Evolutionary conservation across 1,140 invertebrate genomes (phyloP), one percentile per base, ranked within the genome.

Genomic region (Drosophila neocordata): DNA sequence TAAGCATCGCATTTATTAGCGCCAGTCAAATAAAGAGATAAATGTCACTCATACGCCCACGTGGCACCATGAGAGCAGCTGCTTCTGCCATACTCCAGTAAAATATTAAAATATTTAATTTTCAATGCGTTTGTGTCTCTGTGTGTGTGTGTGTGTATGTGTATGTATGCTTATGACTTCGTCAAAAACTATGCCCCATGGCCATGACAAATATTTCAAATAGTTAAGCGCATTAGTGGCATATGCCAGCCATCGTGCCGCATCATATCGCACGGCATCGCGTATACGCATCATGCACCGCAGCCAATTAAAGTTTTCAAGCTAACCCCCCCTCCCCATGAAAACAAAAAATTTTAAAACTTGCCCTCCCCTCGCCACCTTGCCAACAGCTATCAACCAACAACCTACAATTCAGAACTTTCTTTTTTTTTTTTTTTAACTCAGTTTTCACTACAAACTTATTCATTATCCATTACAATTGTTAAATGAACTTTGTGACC

Each of bases 211-310:
- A 87, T 87, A 87, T 87, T 88, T 87, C 82, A 88, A 88, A 87
- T 88, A 88, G 83, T 88, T 88, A 88, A 88, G 83, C 83, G 83
- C 83, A 88, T 88, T 88, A 88, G 83, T 79, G 79, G 67, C 83
- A 85, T 85, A 74, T 85, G 81, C 66, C 78, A 82, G 78, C 76
- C 81, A 85, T 87, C 78, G 77, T 67, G 73, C 68, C 38, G 13
- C 38, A 44, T 44, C 41, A 7, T 12, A 48, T 48, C 41, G 15
- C 41, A 52, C 56, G 62, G 57, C 56, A 69, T 80, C 72, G 68
- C 79, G 74, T 82, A 85, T 87, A 87, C 82, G 81, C 81, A 84
- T 82, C 81, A 65, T 77, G 81, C 65, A 82, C 77, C 81, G 80
- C 81, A 84, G 78, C 78, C 82, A 85, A 85, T 85, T 85, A 85